Conservation (phyloP, 2,888 invertebrate genomes). For the Caenorhabditis doughertyi region DNA sequence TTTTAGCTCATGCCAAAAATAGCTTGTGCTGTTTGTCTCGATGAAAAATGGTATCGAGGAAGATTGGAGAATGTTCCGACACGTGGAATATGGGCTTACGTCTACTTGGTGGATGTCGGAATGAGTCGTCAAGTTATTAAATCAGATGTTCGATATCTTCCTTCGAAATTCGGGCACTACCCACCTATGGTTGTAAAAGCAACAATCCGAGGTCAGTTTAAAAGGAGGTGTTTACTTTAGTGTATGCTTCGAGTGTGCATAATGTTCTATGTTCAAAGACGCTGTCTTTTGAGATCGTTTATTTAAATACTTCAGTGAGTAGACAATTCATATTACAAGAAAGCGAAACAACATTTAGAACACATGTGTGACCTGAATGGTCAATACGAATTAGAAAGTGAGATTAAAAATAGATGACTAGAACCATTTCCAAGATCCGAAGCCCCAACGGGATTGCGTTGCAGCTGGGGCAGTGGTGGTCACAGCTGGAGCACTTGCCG, state of each 20-base stretch:
- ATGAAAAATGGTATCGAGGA: constrained; percentile 40
- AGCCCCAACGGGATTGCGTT: no score
- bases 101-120: constrained; percentile 42
- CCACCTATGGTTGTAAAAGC: constrained; percentile 47
- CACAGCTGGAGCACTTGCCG: background rate
- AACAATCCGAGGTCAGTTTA: constrained; percentile 9
- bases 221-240: no score
- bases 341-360: no score
- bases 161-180: constrained; percentile 34
- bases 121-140: constrained; percentile 3
- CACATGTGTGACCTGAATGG: no score
- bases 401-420: no score
- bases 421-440: constrained; percentile 3
- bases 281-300: no score
- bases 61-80: constrained; percentile 26
- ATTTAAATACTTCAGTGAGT: no score
- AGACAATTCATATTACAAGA: no score
- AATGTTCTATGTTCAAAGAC: no score
- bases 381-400: no score
- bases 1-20: constrained; percentile 33
- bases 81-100: constrained; percentile 15
- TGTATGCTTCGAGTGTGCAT: no score
- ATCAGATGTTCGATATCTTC: constrained; percentile 13
- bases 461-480: no score
- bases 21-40: constrained; percentile 35